Conservation (phyloP, 2,888 invertebrate genomes). For the Amorpha juglandis region DNA sequence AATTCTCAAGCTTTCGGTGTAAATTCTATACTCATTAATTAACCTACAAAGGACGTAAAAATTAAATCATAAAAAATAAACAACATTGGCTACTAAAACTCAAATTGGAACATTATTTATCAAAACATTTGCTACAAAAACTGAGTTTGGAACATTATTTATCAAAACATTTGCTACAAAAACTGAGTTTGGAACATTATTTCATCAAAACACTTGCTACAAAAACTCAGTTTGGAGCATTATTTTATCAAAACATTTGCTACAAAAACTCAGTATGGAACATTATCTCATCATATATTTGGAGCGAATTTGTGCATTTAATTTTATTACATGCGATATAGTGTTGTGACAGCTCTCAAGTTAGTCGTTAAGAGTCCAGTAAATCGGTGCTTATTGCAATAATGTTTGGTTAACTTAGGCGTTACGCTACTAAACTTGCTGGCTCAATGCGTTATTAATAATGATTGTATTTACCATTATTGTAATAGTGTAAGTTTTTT, state of each 20-base stretch:
- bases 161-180: too few species aligned
- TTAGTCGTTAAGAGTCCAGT: slow-evolving; percentile 58
- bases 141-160: too few species aligned
- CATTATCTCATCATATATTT: not conserved
- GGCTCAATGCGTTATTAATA: slow-evolving; percentile 70
- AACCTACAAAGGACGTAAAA: too few species aligned
- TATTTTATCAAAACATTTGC: too few species aligned
- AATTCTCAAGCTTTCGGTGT: too few species aligned
- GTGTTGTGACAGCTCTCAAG: slow-evolving; percentile 31
- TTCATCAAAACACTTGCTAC: slow-evolving; percentile 6
- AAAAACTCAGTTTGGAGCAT: too few species aligned
- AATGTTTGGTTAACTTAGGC: slow-evolving; percentile 50
- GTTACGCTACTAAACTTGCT: slow-evolving; percentile 65
- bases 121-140: too few species aligned
- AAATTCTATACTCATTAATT: too few species aligned
- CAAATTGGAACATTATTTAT: too few species aligned
- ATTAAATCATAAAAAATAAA: slow-evolving; percentile 23
- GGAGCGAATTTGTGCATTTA: not conserved
- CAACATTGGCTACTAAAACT: slow-evolving; percentile 8
- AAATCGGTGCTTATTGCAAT: slow-evolving; percentile 63
- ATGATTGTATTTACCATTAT: slow-evolving; percentile 44
- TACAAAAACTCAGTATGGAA: too few species aligned
- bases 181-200: too few species aligned
- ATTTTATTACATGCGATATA: not conserved
- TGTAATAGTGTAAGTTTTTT: slow-evolving; percentile 45